These are phyloP conservation scores for Agrochola lota DNA, from an alignment of 2,888 invertebrate species.

Conservation along the genomic window DNA sequence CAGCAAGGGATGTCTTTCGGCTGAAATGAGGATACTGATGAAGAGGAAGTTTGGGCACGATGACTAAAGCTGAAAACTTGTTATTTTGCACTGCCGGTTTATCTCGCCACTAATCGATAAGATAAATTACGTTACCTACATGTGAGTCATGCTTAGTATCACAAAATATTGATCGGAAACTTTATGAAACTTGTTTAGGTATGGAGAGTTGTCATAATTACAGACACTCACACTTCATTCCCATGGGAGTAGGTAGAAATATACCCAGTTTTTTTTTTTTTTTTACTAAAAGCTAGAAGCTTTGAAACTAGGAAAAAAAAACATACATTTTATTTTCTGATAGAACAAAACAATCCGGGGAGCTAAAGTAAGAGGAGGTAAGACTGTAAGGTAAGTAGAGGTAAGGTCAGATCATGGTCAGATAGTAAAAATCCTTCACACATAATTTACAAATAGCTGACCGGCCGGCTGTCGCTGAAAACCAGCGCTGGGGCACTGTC, in stretches of 20 bases:
- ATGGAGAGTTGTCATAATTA: not conserved
- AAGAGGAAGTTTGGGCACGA: not conserved
- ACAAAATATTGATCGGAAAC: conserved; percentile 19
- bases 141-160: conserved; percentile 14
- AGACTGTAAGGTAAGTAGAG: too few species aligned
- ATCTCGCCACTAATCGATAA: conserved; percentile 45
- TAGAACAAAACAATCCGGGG: not conserved
- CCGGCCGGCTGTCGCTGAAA: too few species aligned
- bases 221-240: not conserved
- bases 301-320: not conserved
- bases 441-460: too few species aligned
- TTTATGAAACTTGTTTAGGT: conserved; percentile 9
- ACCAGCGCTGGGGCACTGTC: too few species aligned
- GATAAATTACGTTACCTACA: conserved; percentile 30
- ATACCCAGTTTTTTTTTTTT: too few species aligned
- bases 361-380: not conserved
- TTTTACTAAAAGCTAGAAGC: too few species aligned
- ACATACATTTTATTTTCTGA: not conserved
- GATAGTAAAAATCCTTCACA: not conserved
- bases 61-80: conserved; percentile 20
- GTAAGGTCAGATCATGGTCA: not conserved
- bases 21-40: not conserved
- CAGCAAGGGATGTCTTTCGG: too few species aligned
- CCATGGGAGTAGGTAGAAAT: not conserved
- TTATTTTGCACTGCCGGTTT: conserved; percentile 32